Base-by-base conservation (phyloP, 2,888 invertebrate species). In the Diploptera punctata region DNA sequence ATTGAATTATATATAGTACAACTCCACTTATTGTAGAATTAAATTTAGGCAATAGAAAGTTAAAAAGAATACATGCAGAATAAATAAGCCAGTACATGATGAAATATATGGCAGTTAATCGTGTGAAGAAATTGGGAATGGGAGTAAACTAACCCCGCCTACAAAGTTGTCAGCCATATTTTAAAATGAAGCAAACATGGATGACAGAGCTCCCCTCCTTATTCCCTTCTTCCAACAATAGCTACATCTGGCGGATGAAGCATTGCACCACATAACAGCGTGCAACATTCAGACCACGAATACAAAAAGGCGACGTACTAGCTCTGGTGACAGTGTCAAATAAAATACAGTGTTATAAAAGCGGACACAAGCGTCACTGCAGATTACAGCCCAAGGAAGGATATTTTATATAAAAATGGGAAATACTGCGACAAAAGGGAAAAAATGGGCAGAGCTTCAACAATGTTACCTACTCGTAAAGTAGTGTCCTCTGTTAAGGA, bases 401-500 rank as follows among this genome's bases (percentile, higher is more conserved):
- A 52, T 52, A 52, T 52, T 52, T 52, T 24, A 52, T 24, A 57
- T 29, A 57, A n/a, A n/a, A n/a, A n/a, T n/a, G n/a, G 57, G 57
- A 57, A 54, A 57, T 57, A 29, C n/a, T 57, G 57, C 57, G 57
- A 57, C 57, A 57, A 57, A 57, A 29, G 57, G n/a, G 29, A 29
- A 4, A 26, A 29, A 57, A n/a, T n/a, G n/a, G 26, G 29, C 3
- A 26, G 57, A 10, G 52, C 29, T 24, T 24, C 57, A 26, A 57
- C 57, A 57, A 57, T 57, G 57, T 13, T n/a, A n/a, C n/a, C n/a
- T n/a, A n/a, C n/a, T n/a, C n/a, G n/a, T n/a, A n/a, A n/a, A n/a
- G n/a, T n/a, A n/a, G n/a, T n/a, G n/a, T n/a, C n/a, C n/a, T n/a
- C n/a, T n/a, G n/a, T n/a, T n/a, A n/a, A n/a, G n/a, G n/a, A n/a